These are phyloP conservation scores for Temnopleurus reevesii DNA, from an alignment of 53 echinoderm and acorn worm species.

Conservation along the genomic window DNA sequence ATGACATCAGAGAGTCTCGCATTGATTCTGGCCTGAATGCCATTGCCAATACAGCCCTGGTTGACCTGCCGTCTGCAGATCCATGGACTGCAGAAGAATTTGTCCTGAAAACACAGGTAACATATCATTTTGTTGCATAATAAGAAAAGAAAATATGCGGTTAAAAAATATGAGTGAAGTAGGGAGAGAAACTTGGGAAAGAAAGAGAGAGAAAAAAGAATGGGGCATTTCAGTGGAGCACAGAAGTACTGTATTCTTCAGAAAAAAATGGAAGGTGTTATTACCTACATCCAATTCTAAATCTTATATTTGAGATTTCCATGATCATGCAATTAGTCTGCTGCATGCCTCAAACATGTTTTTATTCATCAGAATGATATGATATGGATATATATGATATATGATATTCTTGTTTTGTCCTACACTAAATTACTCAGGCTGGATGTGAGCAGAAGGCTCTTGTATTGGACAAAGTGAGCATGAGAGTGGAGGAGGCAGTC, in stretches of 20 bases:
- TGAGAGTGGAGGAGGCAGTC: constrained; percentile 91
- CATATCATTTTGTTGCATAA: neutral
- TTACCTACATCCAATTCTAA: too few species aligned
- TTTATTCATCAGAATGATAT: neutral
- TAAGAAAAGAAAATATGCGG: neutral
- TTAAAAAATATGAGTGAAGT: too few species aligned
- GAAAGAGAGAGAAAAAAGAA: too few species aligned
- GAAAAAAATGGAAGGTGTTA: too few species aligned
- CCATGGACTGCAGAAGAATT: constrained; percentile 88
- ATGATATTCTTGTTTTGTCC: neutral
- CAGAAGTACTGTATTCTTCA: too few species aligned
- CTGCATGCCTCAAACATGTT: neutral
- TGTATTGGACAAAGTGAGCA: constrained; percentile 78
- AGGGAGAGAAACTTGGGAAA: too few species aligned
- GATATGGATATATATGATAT: neutral
- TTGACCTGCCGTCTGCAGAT: constrained; percentile 71
- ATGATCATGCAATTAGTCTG: too few species aligned
- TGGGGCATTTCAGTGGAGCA: too few species aligned
- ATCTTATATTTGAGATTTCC: too few species aligned
- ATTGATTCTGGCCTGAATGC: constrained; percentile 83
- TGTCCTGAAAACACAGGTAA: constrained; percentile 78
- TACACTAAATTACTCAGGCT: neutral
- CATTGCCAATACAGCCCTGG: constrained; percentile 77
- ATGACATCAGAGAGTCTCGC: constrained; percentile 92
- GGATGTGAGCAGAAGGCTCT: constrained; percentile 71